Percentiles rank a stretch among this genome's conserved stretches.
phyloP scores from a whole-genome alignment of 2,888 invertebrate species.

The Erannis defoliaria region DNA sequence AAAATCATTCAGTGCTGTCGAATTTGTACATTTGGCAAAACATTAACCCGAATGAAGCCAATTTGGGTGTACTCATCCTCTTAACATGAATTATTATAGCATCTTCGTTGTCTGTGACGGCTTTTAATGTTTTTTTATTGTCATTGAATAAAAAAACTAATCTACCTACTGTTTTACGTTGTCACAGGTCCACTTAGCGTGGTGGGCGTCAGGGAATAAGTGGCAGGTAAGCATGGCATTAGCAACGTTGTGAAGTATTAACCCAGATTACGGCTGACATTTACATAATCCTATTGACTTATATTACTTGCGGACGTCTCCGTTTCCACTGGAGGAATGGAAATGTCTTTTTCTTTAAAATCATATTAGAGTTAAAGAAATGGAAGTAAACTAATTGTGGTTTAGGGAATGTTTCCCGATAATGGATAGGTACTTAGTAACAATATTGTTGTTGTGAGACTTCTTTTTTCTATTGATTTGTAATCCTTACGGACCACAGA shows the following conservation, averaged over 20 bases:
- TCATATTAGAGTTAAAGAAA: constrained; percentile 14
- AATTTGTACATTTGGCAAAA: no score
- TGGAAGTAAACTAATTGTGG: constrained; percentile 17
- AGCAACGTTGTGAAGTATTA: constrained; percentile 42
- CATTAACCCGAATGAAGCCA: no score
- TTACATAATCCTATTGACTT: constrained; percentile 45
- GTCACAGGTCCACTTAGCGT: constrained; percentile 11
- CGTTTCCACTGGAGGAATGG: constrained; percentile 23
- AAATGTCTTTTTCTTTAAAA: constrained; percentile 17
- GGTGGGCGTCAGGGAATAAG: constrained; percentile 33
- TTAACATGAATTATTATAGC: no score
- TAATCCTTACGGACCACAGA: no score
- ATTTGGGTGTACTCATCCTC: no score
- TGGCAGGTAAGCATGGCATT: constrained; percentile 42
- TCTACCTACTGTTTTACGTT: constrained; percentile 11
- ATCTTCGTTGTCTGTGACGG: no score
- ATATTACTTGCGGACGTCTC: constrained; percentile 34
- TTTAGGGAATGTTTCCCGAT: background rate
- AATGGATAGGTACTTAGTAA: background rate
- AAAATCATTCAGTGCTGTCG: no score
- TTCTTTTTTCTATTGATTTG: background rate
- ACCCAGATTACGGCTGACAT: constrained; percentile 41
- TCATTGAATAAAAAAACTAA: background rate
- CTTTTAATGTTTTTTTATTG: no score
- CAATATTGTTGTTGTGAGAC: background rate